Evolutionary conservation across 2,888 invertebrate genomes (phyloP).

Genomic region (Tipula confusa): DNA sequence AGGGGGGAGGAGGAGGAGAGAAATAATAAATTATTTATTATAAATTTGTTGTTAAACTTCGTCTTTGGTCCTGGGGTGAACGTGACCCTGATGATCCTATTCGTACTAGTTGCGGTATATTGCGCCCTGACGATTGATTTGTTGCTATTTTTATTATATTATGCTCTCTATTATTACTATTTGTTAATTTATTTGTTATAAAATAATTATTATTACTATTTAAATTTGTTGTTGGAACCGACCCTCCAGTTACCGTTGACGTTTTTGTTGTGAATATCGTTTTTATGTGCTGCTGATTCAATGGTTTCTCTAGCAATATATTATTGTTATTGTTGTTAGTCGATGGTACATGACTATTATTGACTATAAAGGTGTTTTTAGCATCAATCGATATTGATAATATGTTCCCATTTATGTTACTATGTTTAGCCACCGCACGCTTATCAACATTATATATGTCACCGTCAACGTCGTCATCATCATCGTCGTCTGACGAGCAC

Average conservation of each 20-base stretch:
- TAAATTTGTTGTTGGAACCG: background rate
- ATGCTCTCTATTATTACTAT: slow-evolving; percentile 37
- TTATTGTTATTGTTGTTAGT: background rate
- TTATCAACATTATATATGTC: background rate
- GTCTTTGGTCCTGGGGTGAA: background rate
- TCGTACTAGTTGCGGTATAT: slow-evolving; percentile 10
- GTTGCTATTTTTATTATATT: slow-evolving; percentile 31
- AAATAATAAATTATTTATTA: slow-evolving; percentile 25
- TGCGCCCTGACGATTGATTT: background rate
- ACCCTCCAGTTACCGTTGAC: background rate
- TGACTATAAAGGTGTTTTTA: background rate
- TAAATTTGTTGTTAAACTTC: slow-evolving; percentile 29
- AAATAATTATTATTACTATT: slow-evolving; percentile 36
- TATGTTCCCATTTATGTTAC: background rate
- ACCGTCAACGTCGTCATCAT: slow-evolving; percentile 50
- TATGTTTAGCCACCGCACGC: background rate
- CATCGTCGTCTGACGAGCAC: slow-evolving; percentile 64
- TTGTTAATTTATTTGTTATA: slow-evolving; percentile 38
- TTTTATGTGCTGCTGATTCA: background rate
- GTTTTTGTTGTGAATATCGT: background rate
- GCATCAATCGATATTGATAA: slow-evolving; percentile 17
- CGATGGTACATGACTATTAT: background rate
- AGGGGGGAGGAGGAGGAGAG: no score
- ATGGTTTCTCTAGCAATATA: background rate
- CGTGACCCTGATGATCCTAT: background rate